These are phyloP conservation scores for Melolontha melolontha DNA, from an alignment of 2,888 invertebrate genomes.

Conservation along the genomic window DNA sequence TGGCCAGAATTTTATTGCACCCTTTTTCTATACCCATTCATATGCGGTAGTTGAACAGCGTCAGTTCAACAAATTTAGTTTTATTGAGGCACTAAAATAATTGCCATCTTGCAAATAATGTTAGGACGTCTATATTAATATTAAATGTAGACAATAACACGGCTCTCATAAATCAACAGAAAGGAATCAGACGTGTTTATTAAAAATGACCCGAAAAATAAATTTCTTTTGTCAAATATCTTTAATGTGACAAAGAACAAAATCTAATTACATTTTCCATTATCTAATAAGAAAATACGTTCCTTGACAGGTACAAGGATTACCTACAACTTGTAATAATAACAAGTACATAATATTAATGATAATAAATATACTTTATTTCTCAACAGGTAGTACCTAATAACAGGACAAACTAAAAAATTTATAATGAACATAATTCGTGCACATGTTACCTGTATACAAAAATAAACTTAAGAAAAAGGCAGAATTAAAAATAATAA, in stretches of 20 bases:
- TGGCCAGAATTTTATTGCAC: slow-evolving; percentile 28
- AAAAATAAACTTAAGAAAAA: too few species aligned
- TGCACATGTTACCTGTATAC: too few species aligned
- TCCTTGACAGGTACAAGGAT: too few species aligned
- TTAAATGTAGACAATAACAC: slow-evolving; percentile 15
- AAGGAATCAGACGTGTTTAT: neutral
- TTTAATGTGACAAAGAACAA: neutral
- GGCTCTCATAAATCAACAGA: slow-evolving; percentile 6
- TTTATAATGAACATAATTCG: too few species aligned
- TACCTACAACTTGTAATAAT: too few species aligned
- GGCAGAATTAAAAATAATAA: too few species aligned
- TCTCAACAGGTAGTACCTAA: too few species aligned
- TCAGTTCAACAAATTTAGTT: slow-evolving; percentile 32
- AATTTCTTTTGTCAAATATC: neutral
- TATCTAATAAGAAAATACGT: too few species aligned
- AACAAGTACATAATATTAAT: too few species aligned
- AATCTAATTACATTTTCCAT: too few species aligned
- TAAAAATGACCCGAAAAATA: neutral
- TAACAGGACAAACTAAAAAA: too few species aligned
- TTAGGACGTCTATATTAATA: slow-evolving; percentile 14
- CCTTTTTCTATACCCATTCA: slow-evolving; percentile 11
- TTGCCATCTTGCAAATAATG: slow-evolving; percentile 31
- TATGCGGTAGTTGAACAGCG: slow-evolving; percentile 22
- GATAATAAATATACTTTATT: too few species aligned
- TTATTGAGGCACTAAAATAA: slow-evolving; percentile 40